Evolutionary conservation across 1,140 invertebrate genomes (phyloP).

Genomic region (Rhizoglyphus robini): DNA sequence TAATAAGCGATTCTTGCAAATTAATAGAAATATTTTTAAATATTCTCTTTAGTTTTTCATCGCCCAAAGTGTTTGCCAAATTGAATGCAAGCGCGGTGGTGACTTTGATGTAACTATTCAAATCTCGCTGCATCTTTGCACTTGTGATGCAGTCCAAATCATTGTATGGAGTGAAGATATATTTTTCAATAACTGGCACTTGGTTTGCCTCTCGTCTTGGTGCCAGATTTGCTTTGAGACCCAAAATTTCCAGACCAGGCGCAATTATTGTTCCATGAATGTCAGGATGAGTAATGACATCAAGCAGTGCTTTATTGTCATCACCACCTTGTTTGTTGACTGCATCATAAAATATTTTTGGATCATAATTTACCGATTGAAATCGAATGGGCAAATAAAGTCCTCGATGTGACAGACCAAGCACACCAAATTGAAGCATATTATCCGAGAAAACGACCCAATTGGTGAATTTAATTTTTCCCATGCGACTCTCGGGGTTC

Average conservation of each 20-base stretch:
- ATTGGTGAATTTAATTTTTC: conserved; percentile 34
- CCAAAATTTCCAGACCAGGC: conserved; percentile 40
- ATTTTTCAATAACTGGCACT: conserved; percentile 64
- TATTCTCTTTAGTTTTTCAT: background rate
- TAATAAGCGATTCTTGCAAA: conserved; percentile 18
- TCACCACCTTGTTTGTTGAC: conserved; percentile 1
- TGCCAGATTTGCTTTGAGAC: conserved; percentile 55
- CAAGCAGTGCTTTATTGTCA: too few species aligned
- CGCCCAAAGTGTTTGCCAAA: conserved; percentile 24
- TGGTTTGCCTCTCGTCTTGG: conserved; percentile 54
- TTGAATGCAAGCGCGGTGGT: conserved; percentile 27
- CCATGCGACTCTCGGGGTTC: conserved; percentile 25
- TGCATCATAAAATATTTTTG: conserved; percentile 26
- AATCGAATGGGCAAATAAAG: conserved; percentile 41
- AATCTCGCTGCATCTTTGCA: conserved; percentile 29
- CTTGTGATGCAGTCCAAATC: conserved; percentile 30
- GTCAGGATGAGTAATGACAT: conserved; percentile 19
- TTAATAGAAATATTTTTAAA: conserved; percentile 18
- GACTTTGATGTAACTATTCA: conserved; percentile 27
- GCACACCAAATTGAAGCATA: conserved; percentile 40
- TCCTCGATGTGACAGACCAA: conserved; percentile 32
- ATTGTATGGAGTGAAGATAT: conserved; percentile 63
- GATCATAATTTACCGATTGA: conserved; percentile 38
- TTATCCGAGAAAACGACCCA: conserved; percentile 44
- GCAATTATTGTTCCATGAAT: conserved; percentile 23